Evolutionary conservation across 2,113 vertebrate species (phyloP), one percentile per base, ranked within the genome.

Genomic region (Vidua macroura): DNA sequence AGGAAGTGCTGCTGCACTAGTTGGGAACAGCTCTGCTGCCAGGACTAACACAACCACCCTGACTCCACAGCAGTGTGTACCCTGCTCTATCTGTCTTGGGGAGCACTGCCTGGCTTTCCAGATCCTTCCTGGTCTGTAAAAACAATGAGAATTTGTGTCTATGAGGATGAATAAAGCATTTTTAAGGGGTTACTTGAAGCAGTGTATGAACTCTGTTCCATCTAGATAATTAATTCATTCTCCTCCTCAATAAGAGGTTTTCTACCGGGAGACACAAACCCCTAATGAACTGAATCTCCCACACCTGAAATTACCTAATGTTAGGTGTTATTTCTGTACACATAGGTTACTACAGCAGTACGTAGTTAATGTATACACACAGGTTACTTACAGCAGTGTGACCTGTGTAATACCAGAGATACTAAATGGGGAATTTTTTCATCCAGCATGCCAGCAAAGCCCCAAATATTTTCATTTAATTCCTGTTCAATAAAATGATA

Each of bases 401-500:
- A 85, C 35, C 88, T 58, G 13, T 20, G 13, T 53, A 58, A 35
- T 14, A 24, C n/a, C 52, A 69, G 10, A 7, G 59, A 41, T 55
- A 70, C 39, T 41, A 52, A 88, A 74, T 28, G 11, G 4, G 18
- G 39, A n/a, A 46, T 82, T 93, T 68, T 28, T 74, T 28, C 78
- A 87, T 77, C 63, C 76, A 24, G 23, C 27, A 15, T 49, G 72
- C 59, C 87, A 89, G 46, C 33, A 84, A 56, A 85, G 58, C 41
- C 62, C 25, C 24, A 83, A 30, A 83, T 69, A 77, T 22, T 72
- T 76, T 46, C 21, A 81, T 90, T 89, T 76, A 52, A 78, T 75
- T 95, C 55, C 83, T 43, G 68, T 70, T 66, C 66, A 80, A 74
- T 59, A 60, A 48, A 83, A 55, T 33, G 13, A 73, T 80, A 95